Conservation (phyloP, 2,113 vertebrate genomes). For the Sinocyclocheilus anshuiensis region DNA sequence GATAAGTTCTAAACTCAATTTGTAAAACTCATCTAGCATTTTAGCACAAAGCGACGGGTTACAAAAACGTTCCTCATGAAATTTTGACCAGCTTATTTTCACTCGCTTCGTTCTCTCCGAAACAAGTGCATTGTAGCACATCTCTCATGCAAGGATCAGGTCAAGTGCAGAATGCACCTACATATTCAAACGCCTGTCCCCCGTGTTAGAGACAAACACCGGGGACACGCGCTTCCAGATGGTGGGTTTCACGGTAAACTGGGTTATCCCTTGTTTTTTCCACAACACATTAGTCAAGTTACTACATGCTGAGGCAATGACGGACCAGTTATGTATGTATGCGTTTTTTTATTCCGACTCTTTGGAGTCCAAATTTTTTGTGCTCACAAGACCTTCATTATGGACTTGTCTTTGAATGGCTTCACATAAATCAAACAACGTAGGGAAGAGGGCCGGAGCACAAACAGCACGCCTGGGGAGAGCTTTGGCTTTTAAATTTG, state of each 20-base stretch:
- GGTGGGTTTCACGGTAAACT: conserved; percentile 48
- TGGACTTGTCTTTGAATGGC: conserved; percentile 60
- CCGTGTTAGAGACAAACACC: too few relatives aligned
- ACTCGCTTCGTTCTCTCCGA: too few relatives aligned
- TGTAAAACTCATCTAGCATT: too few relatives aligned
- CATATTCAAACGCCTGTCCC: too few relatives aligned
- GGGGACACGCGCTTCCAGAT: conserved; percentile 39
- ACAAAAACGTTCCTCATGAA: too few relatives aligned
- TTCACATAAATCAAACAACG: conserved; percentile 73
- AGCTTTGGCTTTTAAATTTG: conserved; percentile 65
- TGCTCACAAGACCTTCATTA: conserved; percentile 67
- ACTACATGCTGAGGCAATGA: conserved; percentile 55
- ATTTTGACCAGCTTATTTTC: too few relatives aligned
- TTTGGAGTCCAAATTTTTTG: conserved; percentile 59
- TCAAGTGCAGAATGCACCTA: too few relatives aligned
- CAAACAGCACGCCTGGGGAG: conserved; percentile 53
- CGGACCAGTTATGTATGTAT: conserved; percentile 55
- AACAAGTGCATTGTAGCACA: too few relatives aligned
- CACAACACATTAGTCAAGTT: conserved; percentile 55
- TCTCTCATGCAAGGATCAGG: too few relatives aligned
- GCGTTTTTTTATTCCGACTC: conserved; percentile 54
- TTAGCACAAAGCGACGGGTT: too few relatives aligned
- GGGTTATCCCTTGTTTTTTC: conserved; percentile 45
- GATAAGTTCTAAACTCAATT: too few relatives aligned
- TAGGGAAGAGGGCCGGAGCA: conserved; percentile 31